Conservation (phyloP, 2,888 invertebrate genomes). For the Altica lythri region DNA sequence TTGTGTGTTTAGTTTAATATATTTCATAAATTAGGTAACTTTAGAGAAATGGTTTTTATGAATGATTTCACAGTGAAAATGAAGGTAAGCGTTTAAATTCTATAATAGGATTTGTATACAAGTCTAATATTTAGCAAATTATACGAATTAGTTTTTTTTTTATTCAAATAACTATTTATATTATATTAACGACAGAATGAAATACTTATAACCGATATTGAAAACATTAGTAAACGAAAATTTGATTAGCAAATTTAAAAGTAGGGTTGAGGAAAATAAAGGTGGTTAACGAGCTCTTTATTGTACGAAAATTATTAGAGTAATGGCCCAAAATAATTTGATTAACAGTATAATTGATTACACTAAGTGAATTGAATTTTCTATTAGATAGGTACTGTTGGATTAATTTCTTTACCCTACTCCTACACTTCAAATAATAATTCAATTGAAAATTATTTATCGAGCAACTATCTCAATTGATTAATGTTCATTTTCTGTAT, state of each 20-base stretch:
- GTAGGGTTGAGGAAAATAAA: slow-evolving; percentile 7
- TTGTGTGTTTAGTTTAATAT: no score
- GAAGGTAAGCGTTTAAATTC: no score
- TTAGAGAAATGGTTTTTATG: no score
- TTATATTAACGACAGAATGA: no score
- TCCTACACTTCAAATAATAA: background rate
- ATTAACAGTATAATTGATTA: slow-evolving; percentile 25
- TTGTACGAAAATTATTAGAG: slow-evolving; percentile 20
- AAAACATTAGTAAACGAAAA: no score
- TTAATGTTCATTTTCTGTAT: background rate
- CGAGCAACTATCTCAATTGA: background rate
- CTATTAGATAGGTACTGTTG: slow-evolving; percentile 17
- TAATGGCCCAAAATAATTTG: slow-evolving; percentile 24
- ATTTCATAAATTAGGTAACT: no score
- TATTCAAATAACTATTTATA: no score
- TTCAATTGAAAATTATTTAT: slow-evolving; percentile 2
- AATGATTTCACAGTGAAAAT: no score
- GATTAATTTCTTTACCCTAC: slow-evolving; percentile 15
- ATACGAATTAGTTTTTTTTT: no score
- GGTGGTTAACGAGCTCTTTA: slow-evolving; percentile 17
- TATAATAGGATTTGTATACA: no score
- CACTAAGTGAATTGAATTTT: slow-evolving; percentile 23
- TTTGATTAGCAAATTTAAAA: slow-evolving; percentile 11
- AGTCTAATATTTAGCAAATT: no score
- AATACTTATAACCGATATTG: no score